Evolutionary conservation across 2,797 vertebrate genomes (phyloP).

Genomic region (Gila robusta): DNA sequence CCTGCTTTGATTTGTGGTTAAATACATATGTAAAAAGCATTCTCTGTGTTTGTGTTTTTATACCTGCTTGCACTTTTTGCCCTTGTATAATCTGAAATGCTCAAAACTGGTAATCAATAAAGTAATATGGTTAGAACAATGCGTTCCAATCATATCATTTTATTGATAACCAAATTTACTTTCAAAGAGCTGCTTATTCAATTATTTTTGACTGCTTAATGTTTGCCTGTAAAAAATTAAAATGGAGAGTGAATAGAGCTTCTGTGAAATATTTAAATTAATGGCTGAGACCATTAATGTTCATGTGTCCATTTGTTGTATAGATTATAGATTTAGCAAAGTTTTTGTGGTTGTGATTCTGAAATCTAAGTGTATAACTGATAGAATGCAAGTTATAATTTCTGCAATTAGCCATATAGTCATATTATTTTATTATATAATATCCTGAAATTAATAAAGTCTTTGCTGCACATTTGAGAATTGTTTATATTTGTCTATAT

Average conservation of each 20-base stretch:
- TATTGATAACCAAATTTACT: neutral
- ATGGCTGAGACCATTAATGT: neutral
- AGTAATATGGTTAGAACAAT: neutral
- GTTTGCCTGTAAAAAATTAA: neutral
- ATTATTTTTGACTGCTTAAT: neutral
- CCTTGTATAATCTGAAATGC: neutral
- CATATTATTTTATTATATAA: neutral
- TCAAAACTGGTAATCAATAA: neutral
- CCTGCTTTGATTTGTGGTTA: neutral
- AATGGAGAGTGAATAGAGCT: neutral
- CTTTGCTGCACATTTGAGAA: neutral
- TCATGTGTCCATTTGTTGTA: neutral
- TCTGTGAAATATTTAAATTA: conserved; percentile 24
- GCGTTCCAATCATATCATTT: neutral
- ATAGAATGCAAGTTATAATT: neutral
- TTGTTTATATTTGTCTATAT: neutral
- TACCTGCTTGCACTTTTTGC: neutral
- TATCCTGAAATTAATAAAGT: conserved; percentile 35
- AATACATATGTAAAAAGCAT: neutral
- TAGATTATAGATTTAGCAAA: neutral
- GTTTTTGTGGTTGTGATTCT: neutral
- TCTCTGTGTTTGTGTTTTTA: neutral
- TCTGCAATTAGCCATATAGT: neutral
- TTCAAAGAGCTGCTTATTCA: neutral
- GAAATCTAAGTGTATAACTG: neutral